Evolutionary conservation across 2,113 vertebrate species (phyloP).

Genomic region (Motacilla tschutschensis): DNA sequence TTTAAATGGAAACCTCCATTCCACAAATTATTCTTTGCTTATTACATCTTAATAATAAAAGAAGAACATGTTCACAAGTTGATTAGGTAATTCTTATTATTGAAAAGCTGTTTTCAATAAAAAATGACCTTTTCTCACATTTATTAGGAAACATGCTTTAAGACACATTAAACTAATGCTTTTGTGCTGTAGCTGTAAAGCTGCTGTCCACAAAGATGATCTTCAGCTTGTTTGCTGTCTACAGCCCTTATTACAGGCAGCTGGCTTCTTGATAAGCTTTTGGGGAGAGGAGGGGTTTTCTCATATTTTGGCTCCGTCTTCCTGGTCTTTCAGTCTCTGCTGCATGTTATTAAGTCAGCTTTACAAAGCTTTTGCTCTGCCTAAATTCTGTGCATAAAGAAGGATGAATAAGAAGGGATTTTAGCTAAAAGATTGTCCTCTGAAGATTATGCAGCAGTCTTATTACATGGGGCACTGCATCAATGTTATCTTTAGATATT

Average conservation of each 20-base stretch:
- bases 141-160: constrained; percentile 52
- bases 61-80: constrained; percentile 17
- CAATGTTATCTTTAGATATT: not conserved
- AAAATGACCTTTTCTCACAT: constrained; percentile 65
- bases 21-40: not conserved
- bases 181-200: constrained; percentile 33
- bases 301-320: not conserved
- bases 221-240: constrained; percentile 44
- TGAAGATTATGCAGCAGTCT: not conserved
- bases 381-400: constrained; percentile 12
- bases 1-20: not conserved
- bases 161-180: constrained; percentile 35
- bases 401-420: not conserved
- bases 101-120: constrained; percentile 63
- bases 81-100: constrained; percentile 61
- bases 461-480: not conserved
- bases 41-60: not conserved
- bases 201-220: not conserved
- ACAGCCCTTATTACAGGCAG: not conserved
- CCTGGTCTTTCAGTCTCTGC: not conserved
- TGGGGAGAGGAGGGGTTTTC: not conserved
- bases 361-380: not conserved
- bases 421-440: not conserved
- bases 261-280: not conserved
- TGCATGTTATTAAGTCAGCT: not conserved